Evolutionary conservation across 2,113 vertebrate genomes (phyloP), one percentile per base, ranked within the genome.

Genomic region (Uria aalge): DNA sequence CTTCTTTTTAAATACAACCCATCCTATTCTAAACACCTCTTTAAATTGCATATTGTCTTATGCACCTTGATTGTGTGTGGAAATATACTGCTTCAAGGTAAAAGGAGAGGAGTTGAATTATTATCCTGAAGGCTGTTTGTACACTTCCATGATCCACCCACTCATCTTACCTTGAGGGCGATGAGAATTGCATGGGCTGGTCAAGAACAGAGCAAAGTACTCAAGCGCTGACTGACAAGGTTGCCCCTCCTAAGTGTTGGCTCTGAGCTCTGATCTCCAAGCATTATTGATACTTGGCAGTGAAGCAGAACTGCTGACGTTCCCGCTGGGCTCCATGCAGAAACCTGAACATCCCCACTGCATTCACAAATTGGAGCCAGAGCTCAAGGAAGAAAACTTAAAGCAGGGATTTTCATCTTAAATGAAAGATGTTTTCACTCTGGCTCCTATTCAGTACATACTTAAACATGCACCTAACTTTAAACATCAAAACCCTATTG

Each of bases 31-130:
- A 86, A 91, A 41, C 86, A 69, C 62, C 80, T 93, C 88, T 91
- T 92, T 95, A 94, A 95, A 95, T 84, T 92, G 80, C 91, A 36
- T 76, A 87, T 86, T 94, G 95, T 93, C 88, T 81, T 91, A 64
- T 72, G 79, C 83, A 72, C 88, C 86, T 88, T 81, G 96, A 67
- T 94, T 92, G 77, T 89, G 53, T 75, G 80, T 91, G 88, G 69
- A 95, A 96, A 97, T 97, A 94, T 96, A 96, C 43, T 91, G 77
- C 96, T 94, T 89, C 96, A 97, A 94, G 96, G 95, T 68, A 94
- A 96, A 95, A 92, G 83, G 79, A 95, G 91, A 92, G 76, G 83
- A 96, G 62, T 38, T 96, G 94, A 97, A 89, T 97, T 94, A 95
- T 95, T 89, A 91, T 69, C 92, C 88, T 78, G 92, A 81, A 94